These are phyloP conservation scores for Florisuga fusca DNA, from an alignment of 2,797 vertebrate species.

Conservation along the genomic window DNA sequence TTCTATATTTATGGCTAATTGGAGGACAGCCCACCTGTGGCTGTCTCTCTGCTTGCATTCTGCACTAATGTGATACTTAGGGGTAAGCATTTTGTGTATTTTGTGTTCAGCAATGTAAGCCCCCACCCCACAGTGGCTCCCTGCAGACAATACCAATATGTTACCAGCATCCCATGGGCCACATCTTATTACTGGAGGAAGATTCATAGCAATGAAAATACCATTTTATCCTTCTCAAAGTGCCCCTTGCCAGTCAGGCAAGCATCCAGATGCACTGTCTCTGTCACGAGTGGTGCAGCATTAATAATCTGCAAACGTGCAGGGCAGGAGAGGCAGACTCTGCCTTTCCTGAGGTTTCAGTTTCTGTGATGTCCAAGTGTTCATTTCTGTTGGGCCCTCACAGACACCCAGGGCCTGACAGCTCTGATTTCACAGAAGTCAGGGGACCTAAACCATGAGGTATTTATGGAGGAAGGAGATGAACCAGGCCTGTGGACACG, in stretches of 20 bases:
- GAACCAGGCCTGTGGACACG: not conserved
- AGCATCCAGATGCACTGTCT: constrained; percentile 29
- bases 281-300: not conserved
- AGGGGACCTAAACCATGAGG: not conserved
- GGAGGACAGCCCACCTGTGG: not conserved
- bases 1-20: not conserved
- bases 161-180: constrained; percentile 20
- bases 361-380: not conserved
- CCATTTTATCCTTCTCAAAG: constrained; percentile 53
- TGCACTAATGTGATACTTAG: not conserved
- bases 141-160: constrained; percentile 1
- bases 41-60: not conserved
- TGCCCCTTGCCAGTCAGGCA: constrained; percentile 47
- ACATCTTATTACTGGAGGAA: constrained; percentile 4
- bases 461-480: not conserved
- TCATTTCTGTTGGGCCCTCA: not conserved
- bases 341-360: not conserved
- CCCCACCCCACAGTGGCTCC: not conserved
- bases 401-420: not conserved
- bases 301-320: not conserved
- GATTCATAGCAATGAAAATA: constrained; percentile 40
- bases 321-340: not conserved
- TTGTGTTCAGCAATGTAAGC: not conserved
- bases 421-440: not conserved
- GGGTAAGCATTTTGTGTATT: not conserved